A percentile compares a stretch with the other conserved stretches of the same genome.
These are phyloP conservation scores for Lepisosteus osseus DNA, from an alignment of 2,113 vertebrate genomes.

Conservation along the genomic window DNA sequence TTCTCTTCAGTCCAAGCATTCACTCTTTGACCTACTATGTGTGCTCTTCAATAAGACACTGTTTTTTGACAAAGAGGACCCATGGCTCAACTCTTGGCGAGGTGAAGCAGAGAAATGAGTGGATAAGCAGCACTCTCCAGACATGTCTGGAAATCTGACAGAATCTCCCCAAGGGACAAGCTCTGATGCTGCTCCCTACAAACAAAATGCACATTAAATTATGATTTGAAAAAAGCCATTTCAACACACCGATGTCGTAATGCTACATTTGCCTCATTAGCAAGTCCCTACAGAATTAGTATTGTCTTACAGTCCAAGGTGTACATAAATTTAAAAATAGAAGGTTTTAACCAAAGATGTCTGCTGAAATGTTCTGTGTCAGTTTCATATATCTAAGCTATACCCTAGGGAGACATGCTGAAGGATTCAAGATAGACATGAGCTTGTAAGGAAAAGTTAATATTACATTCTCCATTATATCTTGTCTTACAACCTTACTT, in stretches of 20 bases:
- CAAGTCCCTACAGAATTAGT: constrained; percentile 5
- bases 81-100: too few relatives aligned
- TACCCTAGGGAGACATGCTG: background rate
- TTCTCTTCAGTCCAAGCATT: too few relatives aligned
- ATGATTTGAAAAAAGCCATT: background rate
- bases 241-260: background rate
- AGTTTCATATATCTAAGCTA: constrained; percentile 1
- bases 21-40: too few relatives aligned
- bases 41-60: too few relatives aligned
- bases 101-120: too few relatives aligned
- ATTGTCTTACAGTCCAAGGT: background rate
- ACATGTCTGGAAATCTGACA: background rate
- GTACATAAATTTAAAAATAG: background rate
- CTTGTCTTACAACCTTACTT: constrained; percentile 1
- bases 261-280: background rate
- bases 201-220: background rate
- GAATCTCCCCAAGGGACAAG: background rate
- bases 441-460: constrained; percentile 6
- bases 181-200: background rate
- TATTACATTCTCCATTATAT: background rate
- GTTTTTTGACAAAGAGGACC: too few relatives aligned
- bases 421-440: background rate
- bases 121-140: background rate
- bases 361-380: background rate
- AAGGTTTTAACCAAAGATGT: background rate